Evolutionary conservation across 2,888 invertebrate genomes (phyloP), one percentile per base, ranked within the genome.

Genomic region (Muschampia plurimacula): DNA sequence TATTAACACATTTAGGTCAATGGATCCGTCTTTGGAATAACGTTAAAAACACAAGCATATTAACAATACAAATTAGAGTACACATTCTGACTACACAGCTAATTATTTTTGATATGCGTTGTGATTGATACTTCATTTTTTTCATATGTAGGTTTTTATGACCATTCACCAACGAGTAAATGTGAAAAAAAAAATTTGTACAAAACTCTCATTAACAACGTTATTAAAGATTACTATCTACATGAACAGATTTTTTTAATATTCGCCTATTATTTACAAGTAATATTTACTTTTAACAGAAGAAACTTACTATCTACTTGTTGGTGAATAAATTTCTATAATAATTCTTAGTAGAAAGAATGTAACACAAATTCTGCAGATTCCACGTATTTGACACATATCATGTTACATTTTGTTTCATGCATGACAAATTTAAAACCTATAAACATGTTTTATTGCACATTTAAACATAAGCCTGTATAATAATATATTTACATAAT

Each of bases 1-100:
- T 59, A 22, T n/a, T 44, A 15, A 12, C 49, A 57, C 41, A 46
- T 44, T 52, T 49, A 36, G 52, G 66, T 62, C 66, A 28, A 67
- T 72, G 72, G 72, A 67, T 72, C 72, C 72, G 72, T 72, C 67
- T 67, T 72, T 72, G 55, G 62, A 59, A 72, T 36, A 52, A 69
- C 22, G 9, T 55, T 55, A 55, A 28, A 9, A 57, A 57, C 57
- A 15, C 15, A 57, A 57, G 57, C 57, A 15, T 49, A 49, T 10
- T 57, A 57, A 57, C 57, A 57, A 57, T 57, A 57, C 28, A 28
- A 28, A 57, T 22, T n/a, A 71, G 7, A 28, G 2, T 28, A 71
- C 49, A 71, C 44, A 66, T 65, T 55, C 52, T 65, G 71, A 71
- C 70, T 71, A 70, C 41, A 71, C 49, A 41, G 22, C 13, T 71